These are phyloP conservation scores for Podarcis muralis DNA, from an alignment of 2,113 vertebrate species.

Conservation along the genomic window DNA sequence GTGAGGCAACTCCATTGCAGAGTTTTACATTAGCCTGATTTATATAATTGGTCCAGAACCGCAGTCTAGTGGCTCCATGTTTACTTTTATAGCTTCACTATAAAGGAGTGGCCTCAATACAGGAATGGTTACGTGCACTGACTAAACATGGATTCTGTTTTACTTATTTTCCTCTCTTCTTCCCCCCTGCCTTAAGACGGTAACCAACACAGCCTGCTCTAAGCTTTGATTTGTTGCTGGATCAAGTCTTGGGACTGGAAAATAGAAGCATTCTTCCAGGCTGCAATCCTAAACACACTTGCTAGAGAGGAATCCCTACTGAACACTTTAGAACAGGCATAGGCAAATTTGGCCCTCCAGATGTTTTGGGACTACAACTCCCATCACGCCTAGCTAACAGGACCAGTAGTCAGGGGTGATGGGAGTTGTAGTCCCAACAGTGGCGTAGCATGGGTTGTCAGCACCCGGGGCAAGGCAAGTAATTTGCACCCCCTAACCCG, in stretches of 20 bases:
- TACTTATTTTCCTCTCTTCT: slow-evolving; percentile 34
- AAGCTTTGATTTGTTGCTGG: not conserved
- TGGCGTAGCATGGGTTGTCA: too few relatives aligned
- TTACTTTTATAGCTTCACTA: slow-evolving; percentile 53
- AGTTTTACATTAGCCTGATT: slow-evolving; percentile 60
- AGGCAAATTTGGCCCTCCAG: too few relatives aligned
- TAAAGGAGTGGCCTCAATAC: slow-evolving; percentile 48
- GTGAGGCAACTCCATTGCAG: slow-evolving; percentile 61
- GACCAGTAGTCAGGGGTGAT: too few relatives aligned
- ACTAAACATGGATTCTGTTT: slow-evolving; percentile 47
- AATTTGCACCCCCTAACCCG: too few relatives aligned
- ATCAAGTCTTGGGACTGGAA: not conserved
- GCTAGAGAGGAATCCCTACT: not conserved
- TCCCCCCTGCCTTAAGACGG: not conserved
- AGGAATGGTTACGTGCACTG: slow-evolving; percentile 35
- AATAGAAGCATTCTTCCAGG: not conserved
- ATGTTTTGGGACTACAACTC: too few relatives aligned
- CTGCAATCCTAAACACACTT: not conserved
- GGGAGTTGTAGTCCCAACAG: too few relatives aligned
- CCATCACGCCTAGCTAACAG: too few relatives aligned
- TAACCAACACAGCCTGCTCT: not conserved
- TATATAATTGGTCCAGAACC: slow-evolving; percentile 50
- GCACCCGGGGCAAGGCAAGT: too few relatives aligned
- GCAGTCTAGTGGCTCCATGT: slow-evolving; percentile 44
- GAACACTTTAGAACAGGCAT: not conserved